Percentiles rank a stretch among this genome's conserved stretches.
Evolutionary conservation across 2,888 invertebrate genomes (phyloP).

Genomic region (Cheilosia vernalis): DNA sequence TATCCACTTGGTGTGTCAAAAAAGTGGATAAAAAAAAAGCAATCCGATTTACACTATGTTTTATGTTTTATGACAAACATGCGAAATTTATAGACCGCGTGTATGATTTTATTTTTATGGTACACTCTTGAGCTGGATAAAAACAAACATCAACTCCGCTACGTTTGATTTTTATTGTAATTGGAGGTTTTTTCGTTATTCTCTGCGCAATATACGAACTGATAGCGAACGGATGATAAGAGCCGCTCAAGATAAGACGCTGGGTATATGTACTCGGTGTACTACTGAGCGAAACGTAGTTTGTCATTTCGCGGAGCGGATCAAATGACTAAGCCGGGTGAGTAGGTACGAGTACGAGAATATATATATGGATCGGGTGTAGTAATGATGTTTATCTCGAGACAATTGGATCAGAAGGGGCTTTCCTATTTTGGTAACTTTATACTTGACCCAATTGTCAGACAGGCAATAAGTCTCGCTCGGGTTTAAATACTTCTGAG

Average conservation of each 20-base stretch:
- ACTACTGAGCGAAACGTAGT: constrained; percentile 7
- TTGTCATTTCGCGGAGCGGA: constrained; percentile 37
- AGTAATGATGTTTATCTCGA: constrained; percentile 49
- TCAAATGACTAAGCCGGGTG: constrained; percentile 50
- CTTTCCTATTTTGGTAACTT: constrained; percentile 59
- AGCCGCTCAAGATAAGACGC: constrained; percentile 45
- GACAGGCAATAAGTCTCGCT: constrained; percentile 19
- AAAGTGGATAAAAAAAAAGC: constrained; percentile 32
- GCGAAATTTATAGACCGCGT: constrained; percentile 63
- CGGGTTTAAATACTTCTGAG: constrained; percentile 13
- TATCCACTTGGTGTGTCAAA: constrained; percentile 64
- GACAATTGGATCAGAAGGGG: constrained; percentile 48
- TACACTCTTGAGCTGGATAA: neutral
- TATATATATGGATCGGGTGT: neutral
- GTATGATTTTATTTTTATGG: constrained; percentile 41
- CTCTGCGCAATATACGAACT: constrained; percentile 40
- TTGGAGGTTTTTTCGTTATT: constrained; percentile 12
- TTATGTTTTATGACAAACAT: constrained; percentile 69
- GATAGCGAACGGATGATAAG: constrained; percentile 57
- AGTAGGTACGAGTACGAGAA: constrained; percentile 11
- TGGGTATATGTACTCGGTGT: neutral
- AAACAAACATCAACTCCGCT: constrained; percentile 44
- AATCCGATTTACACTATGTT: constrained; percentile 70
- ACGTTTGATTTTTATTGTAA: constrained; percentile 67
- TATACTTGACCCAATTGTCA: constrained; percentile 65